Evolutionary conservation across 2,113 vertebrate species (phyloP).

Genomic region (Centropus bengalensis): DNA sequence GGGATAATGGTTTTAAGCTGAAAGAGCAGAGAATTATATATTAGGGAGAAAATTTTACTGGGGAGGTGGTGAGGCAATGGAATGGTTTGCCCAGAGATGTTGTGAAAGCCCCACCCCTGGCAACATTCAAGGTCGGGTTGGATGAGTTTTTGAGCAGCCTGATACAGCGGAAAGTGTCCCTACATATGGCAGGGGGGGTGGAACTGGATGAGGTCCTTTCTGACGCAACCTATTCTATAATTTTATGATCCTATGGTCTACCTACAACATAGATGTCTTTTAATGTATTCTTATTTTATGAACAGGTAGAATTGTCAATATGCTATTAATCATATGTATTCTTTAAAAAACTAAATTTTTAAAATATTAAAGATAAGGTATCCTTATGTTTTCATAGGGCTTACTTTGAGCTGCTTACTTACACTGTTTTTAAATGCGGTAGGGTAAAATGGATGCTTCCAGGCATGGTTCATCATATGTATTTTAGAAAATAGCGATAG

Average conservation of each 20-base stretch:
- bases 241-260: background rate
- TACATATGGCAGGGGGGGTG: no score
- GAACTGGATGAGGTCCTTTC: no score
- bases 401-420: background rate
- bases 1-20: no score
- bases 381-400: background rate
- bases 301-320: background rate
- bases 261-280: background rate
- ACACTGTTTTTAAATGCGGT: background rate
- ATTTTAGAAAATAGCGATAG: background rate
- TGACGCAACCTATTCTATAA: no score
- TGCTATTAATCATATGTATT: fast-evolving
- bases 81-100: no score
- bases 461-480: background rate
- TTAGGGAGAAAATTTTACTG: no score
- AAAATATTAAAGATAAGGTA: background rate
- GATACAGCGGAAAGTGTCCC: no score
- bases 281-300: background rate
- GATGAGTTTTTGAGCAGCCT: no score
- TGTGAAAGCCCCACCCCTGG: no score
- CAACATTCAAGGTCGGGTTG: no score
- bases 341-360: background rate
- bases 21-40: no score
- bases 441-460: background rate
- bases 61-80: no score